Evolutionary conservation across 2,888 invertebrate species (phyloP), one percentile per base, ranked within the genome.

Genomic region (Phyllotreta striolata): DNA sequence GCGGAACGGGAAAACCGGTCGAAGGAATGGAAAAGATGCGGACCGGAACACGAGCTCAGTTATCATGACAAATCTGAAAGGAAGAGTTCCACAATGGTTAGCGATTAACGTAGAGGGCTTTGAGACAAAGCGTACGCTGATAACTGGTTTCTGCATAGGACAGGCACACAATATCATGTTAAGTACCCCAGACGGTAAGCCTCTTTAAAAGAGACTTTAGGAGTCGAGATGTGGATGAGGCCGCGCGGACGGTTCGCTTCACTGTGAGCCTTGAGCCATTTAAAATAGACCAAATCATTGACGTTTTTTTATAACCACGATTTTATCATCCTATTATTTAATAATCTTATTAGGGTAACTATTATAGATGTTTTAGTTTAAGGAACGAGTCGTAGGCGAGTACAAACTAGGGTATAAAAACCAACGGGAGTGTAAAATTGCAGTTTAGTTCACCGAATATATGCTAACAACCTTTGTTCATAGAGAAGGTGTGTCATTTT

Each of bases 101-200:
- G 73, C 78, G 79, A 81, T 81, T 80, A 81, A 76, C 79, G 78
- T 79, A 74, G 76, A 78, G 76, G 74, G 76, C 73, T 74, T 73
- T 77, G 78, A 79, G 79, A 80, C 79, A 80, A 80, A 80, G 80
- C 74, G 60, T 67, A 64, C 68, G 68, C 73, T 75, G 78, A 78
- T 79, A 78, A 74, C 77, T 70, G 73, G 56, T 71, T 73, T 72
- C 79, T 81, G 81, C 74, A 72, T 72, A 68, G 79, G 80, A 81
- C 80, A 80, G 80, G 75, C 76, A 74, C 75, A 79, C 78, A 79
- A 80, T 80, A 74, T 76, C 77, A 74, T 74, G 77, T 77, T 77
- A 78, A 78, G 77, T 74, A 77, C 74, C 72, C 24, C 24, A 63
- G 66, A 62, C 65, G 61, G 62, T 65, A 64, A 65, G 62, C 65